Conservation (phyloP, 1,140 invertebrate genomes). For the Tetramorium parvispinum region DNA sequence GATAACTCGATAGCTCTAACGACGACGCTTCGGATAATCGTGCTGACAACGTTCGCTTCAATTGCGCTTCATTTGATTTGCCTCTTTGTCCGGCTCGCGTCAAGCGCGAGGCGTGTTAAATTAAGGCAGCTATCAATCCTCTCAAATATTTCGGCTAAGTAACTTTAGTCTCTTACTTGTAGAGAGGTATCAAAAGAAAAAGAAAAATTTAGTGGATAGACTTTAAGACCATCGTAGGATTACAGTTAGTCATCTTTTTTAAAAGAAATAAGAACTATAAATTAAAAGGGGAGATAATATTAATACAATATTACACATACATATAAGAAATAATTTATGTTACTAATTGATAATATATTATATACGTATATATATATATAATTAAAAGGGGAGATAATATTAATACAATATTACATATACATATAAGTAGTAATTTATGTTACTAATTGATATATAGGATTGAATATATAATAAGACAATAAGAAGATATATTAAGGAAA, state of each 20-base stretch:
- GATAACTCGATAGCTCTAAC: constrained; percentile 66
- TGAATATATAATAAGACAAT: too few relatives aligned
- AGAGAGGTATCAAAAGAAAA: neutral
- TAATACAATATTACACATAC: neutral
- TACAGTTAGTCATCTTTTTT: neutral
- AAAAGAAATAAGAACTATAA: neutral
- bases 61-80: constrained; percentile 44
- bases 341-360: too few relatives aligned
- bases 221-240: neutral
- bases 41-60: constrained; percentile 51
- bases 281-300: neutral
- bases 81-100: constrained; percentile 40
- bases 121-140: constrained; percentile 8
- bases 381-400: neutral
- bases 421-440: too few relatives aligned
- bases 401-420: neutral
- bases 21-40: constrained; percentile 28
- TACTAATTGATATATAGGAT: too few relatives aligned
- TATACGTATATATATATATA: too few relatives aligned
- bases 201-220: neutral
- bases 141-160: constrained; percentile 44
- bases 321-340: too few relatives aligned
- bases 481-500: too few relatives aligned
- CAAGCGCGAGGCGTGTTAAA: neutral
- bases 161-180: neutral